Evolutionary conservation across 2,888 invertebrate genomes (phyloP).

Genomic region (Pyrgus malvae): DNA sequence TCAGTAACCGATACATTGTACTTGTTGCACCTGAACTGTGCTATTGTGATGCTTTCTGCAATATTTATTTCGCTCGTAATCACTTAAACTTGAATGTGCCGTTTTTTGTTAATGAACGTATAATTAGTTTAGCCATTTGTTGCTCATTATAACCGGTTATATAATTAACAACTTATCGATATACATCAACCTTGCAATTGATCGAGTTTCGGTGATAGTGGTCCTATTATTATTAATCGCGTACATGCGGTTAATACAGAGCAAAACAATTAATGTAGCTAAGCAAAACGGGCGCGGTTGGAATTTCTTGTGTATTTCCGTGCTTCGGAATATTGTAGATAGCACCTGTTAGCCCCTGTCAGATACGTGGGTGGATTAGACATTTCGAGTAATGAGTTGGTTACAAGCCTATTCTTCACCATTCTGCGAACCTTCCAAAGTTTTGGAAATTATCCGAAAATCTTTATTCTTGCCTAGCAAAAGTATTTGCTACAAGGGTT

Average conservation of each 20-base stretch:
- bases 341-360: no score
- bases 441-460: no score
- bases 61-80: constrained; percentile 6
- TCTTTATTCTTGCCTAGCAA: no score
- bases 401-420: no score
- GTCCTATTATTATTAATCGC: background rate
- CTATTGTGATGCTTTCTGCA: background rate
- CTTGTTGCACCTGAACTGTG: background rate
- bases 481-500: no score
- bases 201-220: background rate
- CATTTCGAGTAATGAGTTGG: no score
- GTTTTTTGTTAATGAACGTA: background rate
- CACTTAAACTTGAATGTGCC: background rate
- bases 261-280: no score
- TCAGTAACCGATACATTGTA: constrained; percentile 11
- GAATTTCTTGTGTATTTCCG: no score
- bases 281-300: no score
- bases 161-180: background rate
- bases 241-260: background rate
- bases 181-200: background rate
- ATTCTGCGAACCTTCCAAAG: no score
- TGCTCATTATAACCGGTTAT: background rate
- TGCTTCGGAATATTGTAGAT: no score
- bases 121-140: background rate
- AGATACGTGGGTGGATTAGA: no score